Base-by-base conservation (phyloP, 2,113 vertebrate species). In the Chaetops frenatus region DNA sequence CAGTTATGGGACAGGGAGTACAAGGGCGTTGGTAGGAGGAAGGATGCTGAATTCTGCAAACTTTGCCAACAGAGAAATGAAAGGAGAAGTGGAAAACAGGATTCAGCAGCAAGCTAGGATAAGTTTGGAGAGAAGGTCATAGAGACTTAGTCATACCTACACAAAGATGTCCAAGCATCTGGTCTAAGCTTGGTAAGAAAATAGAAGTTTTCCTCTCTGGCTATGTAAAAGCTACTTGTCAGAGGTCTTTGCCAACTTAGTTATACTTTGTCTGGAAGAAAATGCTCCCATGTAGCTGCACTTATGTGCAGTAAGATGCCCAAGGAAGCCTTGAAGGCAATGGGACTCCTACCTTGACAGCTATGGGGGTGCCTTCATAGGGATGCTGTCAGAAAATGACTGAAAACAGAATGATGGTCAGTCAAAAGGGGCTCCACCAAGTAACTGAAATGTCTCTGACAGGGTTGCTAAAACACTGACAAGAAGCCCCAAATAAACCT, bases 121-220 rank as follows among this genome's bases (percentile, higher is more conserved):
- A 71, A 81, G 35, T 89, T 74, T 90, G 44, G 53, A 73, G 66
- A 94, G 57, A 94, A 95, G 85, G 95, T 96, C 84, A 91, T 7
- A 53, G 28, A 95, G 48, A 45, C 90, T 95, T 94, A 95, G 94
- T 95, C 90, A 91, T 86, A 81, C 65, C 38, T 64, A 84, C 42
- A 78, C 36, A 83, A 95, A 88, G 77, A 78, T 89, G 51, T 50
- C 72, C 72, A 89, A 87, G 84, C 66, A 90, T 76, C 81, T 89
- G 77, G 72, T 88, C 72, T 47, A 94, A 86, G 69, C 36, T 72
- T 48, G n/a, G 44, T 65, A 87, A 82, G 33, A 54, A 94, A 91
- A 88, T 8, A 56, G 8, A 83, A 78, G 20, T 60, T 92, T 38
- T 94, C n/a, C 5, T 47, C 36, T 60, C 36, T 77, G 23, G 36